Evolutionary conservation across 2,888 invertebrate genomes (phyloP).

Genomic region (Cyrtodaria siliqua): DNA sequence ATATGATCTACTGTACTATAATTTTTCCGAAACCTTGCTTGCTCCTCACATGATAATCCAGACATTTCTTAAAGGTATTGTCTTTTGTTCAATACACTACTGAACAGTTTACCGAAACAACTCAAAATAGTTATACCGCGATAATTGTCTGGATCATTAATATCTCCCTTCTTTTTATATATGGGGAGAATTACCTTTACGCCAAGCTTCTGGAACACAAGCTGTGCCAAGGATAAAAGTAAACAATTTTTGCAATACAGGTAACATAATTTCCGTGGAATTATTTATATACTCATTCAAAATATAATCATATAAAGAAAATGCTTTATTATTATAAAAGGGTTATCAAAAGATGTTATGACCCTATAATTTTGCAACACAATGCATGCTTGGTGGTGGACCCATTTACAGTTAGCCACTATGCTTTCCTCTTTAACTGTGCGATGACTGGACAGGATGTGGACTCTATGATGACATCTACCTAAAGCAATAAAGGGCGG

Average conservation of each 20-base stretch:
- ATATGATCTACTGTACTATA: background rate
- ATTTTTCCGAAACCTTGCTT: background rate
- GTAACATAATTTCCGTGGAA: background rate
- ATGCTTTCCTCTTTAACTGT: too few species aligned
- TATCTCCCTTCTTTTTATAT: slow-evolving; percentile 15
- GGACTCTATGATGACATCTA: too few species aligned
- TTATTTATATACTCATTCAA: background rate
- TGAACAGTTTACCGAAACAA: background rate
- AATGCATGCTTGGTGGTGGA: too few species aligned
- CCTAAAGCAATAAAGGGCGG: too few species aligned
- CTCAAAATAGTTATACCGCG: slow-evolving; percentile 18
- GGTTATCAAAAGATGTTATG: too few species aligned
- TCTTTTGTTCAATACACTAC: background rate
- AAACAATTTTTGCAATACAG: slow-evolving; percentile 5
- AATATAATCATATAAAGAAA: background rate
- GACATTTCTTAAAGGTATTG: background rate
- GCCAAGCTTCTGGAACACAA: slow-evolving; percentile 18
- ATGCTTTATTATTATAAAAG: background rate
- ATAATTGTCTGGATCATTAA: slow-evolving; percentile 8
- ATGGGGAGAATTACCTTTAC: slow-evolving; percentile 21
- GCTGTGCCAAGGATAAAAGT: slow-evolving; percentile 15
- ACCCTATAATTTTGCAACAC: too few species aligned
- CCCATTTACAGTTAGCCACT: too few species aligned
- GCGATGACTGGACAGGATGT: too few species aligned
- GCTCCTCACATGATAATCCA: background rate